phyloP scores from a whole-genome alignment of 2,888 invertebrate genomes.

The Mimumesa dahlbomi region DNA sequence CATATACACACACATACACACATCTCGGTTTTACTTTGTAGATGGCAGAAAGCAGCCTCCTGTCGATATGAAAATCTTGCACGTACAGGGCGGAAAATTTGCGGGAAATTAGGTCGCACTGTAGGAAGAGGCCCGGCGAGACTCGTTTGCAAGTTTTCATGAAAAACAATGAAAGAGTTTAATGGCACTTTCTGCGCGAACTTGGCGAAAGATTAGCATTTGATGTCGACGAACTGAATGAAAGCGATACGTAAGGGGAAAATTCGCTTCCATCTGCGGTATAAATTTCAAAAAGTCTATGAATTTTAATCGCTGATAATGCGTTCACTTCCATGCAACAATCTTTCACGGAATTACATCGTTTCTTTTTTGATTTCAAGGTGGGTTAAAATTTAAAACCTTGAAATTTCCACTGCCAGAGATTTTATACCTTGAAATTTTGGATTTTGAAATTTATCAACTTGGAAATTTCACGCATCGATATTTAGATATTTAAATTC shows the following conservation, averaged over 20 bases:
- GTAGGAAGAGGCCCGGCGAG: conserved; percentile 27
- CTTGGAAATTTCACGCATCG: too few species aligned
- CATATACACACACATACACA: too few species aligned
- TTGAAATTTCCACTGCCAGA: too few species aligned
- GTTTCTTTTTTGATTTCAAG: too few species aligned
- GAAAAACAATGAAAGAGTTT: conserved; percentile 42
- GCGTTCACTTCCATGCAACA: not conserved
- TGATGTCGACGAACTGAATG: not conserved
- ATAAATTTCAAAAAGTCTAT: not conserved
- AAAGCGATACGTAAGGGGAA: conserved; percentile 8
- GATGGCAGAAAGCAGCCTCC: conserved; percentile 4
- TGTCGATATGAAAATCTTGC: conserved; percentile 37
- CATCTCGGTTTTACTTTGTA: not conserved
- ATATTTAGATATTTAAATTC: too few species aligned
- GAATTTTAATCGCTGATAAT: not conserved
- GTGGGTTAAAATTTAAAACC: too few species aligned
- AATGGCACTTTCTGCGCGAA: conserved; percentile 13
- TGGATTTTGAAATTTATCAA: too few species aligned
- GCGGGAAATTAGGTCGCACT: conserved; percentile 37
- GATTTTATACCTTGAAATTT: too few species aligned
- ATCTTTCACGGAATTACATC: not conserved
- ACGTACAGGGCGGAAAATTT: conserved; percentile 29
- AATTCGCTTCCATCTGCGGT: not conserved
- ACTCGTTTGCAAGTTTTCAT: conserved; percentile 34
- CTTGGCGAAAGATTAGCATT: conserved; percentile 31